These are phyloP conservation scores for Pipistrellus pipistrellus DNA, from an alignment of 2,797 vertebrate genomes.

Conservation along the genomic window DNA sequence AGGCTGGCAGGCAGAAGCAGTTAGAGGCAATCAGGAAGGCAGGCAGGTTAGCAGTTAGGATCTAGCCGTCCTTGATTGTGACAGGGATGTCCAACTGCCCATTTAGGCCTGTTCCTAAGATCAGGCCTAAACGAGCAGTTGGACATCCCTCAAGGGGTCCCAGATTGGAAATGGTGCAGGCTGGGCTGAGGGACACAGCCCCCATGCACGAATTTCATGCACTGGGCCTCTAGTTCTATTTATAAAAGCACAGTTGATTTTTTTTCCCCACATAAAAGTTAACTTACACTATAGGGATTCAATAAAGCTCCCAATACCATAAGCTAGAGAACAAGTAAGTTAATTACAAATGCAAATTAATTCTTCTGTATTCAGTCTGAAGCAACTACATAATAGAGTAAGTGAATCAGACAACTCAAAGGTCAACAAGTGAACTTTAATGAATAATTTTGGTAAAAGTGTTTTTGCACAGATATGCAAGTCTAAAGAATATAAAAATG, in stretches of 20 bases:
- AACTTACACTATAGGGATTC: neutral
- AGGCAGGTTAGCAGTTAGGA: too few species aligned
- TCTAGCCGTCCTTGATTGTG: too few species aligned
- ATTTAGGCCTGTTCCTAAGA: too few species aligned
- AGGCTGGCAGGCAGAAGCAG: too few species aligned
- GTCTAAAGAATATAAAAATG: slow-evolving; percentile 69
- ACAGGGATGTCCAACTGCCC: too few species aligned
- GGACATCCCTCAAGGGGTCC: too few species aligned
- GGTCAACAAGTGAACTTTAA: slow-evolving; percentile 69
- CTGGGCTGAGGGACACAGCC: too few species aligned
- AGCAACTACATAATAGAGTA: neutral
- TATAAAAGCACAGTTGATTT: neutral
- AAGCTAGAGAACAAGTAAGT: neutral
- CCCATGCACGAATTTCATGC: too few species aligned
- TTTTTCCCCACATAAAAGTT: neutral
- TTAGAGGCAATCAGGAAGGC: too few species aligned
- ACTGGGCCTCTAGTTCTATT: neutral
- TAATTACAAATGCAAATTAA: neutral
- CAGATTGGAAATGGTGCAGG: too few species aligned
- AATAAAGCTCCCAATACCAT: neutral
- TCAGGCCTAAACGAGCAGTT: too few species aligned
- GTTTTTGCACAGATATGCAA: slow-evolving; percentile 72
- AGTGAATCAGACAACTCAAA: slow-evolving; percentile 5
- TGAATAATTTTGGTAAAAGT: slow-evolving; percentile 69
- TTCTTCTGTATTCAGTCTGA: neutral